Evolutionary conservation across 2,888 invertebrate genomes (phyloP), one percentile per base, ranked within the genome.

Genomic region (Watsonalla cultraria): DNA sequence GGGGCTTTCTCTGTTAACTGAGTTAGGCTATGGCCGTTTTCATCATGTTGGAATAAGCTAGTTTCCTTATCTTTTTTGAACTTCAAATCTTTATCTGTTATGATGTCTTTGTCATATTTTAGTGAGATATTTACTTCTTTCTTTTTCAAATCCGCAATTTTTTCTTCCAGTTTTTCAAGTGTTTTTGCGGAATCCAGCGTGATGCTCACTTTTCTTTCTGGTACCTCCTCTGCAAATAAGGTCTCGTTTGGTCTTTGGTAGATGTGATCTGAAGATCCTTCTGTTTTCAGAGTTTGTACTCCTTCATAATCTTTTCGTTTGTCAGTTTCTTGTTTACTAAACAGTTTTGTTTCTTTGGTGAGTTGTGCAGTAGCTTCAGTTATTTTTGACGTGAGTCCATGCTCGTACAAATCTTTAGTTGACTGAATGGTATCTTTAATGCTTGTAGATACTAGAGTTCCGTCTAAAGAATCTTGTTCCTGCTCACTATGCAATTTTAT

Each of bases 101-200:
- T 56, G 34, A 58, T 59, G 54, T 58, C 57, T 0, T 57, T 60
- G 58, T 65, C 59, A 34, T 62, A 61, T 45, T 61, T 64, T 56
- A 59, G 54, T 52, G 66, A 9, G 56, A 63, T 45, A 13, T 53
- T 65, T 39, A 76, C 75, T 56, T 82, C 86, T 62, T 75, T 82
- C 58, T 72, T 78, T 61, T 84, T 88, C 39, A 90, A 62, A 54
- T 84, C 80, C 5, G 84, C 72, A 34, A 88, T 82, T 76, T 86
- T 89, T 74, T 90, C 90, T 73, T 90, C 90, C 34, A 90, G 64
- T 55, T 86, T 89, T 78, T 90, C 90, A 55, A 90, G 65, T 6
- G 90, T 90, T 68, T 84, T 88, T 4, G 89, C 82, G 15, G 87
- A 78, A 60, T 86, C 81, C 58, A 83, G 69, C n/a, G 86, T 78